Evolutionary conservation across 2,113 vertebrate species (phyloP).

Genomic region (Struthidea cinerea): DNA sequence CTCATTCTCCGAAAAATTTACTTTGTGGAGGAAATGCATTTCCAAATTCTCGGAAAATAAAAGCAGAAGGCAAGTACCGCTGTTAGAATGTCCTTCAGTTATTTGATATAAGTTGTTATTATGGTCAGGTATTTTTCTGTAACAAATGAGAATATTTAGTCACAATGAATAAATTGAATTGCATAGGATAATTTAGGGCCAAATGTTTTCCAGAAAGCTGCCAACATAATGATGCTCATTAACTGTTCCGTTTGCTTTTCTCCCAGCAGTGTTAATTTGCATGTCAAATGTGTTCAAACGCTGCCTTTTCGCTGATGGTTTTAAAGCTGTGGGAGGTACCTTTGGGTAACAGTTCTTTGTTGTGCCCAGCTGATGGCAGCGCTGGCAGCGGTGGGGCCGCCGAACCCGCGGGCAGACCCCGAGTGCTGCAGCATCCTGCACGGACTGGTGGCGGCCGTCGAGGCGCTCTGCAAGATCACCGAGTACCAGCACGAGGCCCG

Average conservation of each 20-base stretch:
- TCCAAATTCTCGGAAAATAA: neutral
- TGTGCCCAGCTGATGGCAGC: constrained; percentile 87
- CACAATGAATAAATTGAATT: neutral
- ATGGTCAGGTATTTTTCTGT: neutral
- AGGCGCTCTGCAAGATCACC: constrained; percentile 93
- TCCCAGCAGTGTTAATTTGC: neutral
- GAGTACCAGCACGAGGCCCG: constrained; percentile 91
- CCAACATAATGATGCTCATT: too few species aligned
- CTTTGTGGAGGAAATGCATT: neutral
- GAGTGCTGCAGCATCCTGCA: constrained; percentile 97
- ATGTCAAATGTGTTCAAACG: accelerated
- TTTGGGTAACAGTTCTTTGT: neutral
- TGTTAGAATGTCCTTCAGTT: neutral
- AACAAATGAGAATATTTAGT: neutral
- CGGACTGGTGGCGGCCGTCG: constrained; percentile 90
- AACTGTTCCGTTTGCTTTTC: neutral
- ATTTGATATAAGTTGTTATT: neutral
- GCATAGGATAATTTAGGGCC: neutral
- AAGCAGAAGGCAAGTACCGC: neutral
- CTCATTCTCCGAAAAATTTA: neutral
- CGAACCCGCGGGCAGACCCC: constrained; percentile 90
- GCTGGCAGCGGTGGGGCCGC: constrained; percentile 90
- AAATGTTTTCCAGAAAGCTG: neutral
- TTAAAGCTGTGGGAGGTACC: neutral
- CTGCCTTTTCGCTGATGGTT: neutral